Evolutionary conservation across 1,140 invertebrate species (phyloP).

Genomic region (Dreissena rostriformis): DNA sequence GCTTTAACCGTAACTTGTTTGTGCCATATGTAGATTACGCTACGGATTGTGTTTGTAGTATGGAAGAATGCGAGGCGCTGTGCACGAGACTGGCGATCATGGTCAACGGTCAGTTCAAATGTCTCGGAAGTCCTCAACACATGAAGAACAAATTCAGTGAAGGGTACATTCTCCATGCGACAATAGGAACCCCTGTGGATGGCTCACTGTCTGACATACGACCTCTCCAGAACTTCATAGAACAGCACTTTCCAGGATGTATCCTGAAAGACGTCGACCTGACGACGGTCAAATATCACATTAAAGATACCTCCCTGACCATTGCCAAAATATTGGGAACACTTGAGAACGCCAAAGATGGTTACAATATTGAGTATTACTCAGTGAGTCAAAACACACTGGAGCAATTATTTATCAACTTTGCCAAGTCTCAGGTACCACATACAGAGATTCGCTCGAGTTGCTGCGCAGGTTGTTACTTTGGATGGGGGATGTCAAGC

Average conservation of each 20-base stretch:
- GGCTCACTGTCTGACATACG: slow-evolving; percentile 57
- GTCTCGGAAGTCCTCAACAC: slow-evolving; percentile 81
- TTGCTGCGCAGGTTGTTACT: slow-evolving; percentile 53
- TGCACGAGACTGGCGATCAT: slow-evolving; percentile 83
- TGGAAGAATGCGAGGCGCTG: slow-evolving; percentile 84
- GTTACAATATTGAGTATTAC: slow-evolving; percentile 87
- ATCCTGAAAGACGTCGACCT: slow-evolving; percentile 87
- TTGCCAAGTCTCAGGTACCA: slow-evolving; percentile 81
- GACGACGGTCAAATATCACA: slow-evolving; percentile 84
- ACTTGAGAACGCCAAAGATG: slow-evolving; percentile 83
- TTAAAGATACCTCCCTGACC: slow-evolving; percentile 79
- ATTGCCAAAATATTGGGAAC: slow-evolving; percentile 86
- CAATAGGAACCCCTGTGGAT: slow-evolving; percentile 64
- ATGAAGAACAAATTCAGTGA: slow-evolving; percentile 81
- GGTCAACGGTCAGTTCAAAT: slow-evolving; percentile 82
- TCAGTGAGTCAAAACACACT: slow-evolving; percentile 90
- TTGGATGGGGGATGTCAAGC: background rate
- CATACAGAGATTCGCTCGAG: slow-evolving; percentile 48
- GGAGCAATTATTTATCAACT: slow-evolving; percentile 87
- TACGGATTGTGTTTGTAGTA: slow-evolving; percentile 68
- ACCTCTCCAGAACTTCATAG: slow-evolving; percentile 71
- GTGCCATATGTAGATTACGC: background rate
- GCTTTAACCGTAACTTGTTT: background rate
- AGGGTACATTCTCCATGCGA: slow-evolving; percentile 80
- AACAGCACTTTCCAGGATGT: slow-evolving; percentile 71